A percentile compares a stretch with the other conserved stretches of the same genome.
Conservation (phyloP, 2,797 vertebrate species). For the Buphagus erythrorhynchus region DNA sequence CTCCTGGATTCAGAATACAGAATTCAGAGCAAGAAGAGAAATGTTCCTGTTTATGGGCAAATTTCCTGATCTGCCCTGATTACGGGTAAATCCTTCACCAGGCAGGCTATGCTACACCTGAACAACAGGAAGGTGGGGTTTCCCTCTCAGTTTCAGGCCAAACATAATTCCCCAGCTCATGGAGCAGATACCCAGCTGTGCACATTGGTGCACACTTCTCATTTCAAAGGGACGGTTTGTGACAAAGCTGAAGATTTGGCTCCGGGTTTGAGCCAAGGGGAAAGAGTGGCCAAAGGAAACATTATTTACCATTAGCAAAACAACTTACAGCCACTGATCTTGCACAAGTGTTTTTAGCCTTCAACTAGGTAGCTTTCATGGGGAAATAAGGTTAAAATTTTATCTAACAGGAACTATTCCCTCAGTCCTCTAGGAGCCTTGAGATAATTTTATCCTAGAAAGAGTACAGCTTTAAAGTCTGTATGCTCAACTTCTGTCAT, state of each 20-base stretch:
- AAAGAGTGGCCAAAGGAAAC: background rate
- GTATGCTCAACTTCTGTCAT: background rate
- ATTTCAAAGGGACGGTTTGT: background rate
- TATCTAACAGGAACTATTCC: background rate
- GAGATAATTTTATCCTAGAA: background rate
- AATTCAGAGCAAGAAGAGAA: background rate
- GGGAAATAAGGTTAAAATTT: background rate
- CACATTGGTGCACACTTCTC: rapidly evolving
- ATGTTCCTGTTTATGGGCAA: background rate
- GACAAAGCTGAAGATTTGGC: background rate
- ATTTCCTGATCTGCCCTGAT: too few species aligned
- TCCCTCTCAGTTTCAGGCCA: background rate
- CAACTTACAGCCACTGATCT: background rate
- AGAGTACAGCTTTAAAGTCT: background rate
- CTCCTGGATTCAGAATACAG: background rate
- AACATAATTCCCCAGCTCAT: background rate
- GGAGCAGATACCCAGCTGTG: background rate
- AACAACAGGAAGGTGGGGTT: background rate
- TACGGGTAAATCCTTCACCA: background rate
- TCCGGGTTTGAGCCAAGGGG: background rate
- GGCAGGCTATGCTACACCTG: background rate
- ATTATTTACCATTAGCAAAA: background rate
- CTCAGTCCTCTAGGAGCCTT: background rate
- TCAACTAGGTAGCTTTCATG: background rate
- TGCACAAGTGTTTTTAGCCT: background rate